A percentile compares a stretch with the other conserved stretches of the same genome.
These are phyloP conservation scores for Metellina segmentata DNA, from an alignment of 2,888 invertebrate species.

Conservation along the genomic window DNA sequence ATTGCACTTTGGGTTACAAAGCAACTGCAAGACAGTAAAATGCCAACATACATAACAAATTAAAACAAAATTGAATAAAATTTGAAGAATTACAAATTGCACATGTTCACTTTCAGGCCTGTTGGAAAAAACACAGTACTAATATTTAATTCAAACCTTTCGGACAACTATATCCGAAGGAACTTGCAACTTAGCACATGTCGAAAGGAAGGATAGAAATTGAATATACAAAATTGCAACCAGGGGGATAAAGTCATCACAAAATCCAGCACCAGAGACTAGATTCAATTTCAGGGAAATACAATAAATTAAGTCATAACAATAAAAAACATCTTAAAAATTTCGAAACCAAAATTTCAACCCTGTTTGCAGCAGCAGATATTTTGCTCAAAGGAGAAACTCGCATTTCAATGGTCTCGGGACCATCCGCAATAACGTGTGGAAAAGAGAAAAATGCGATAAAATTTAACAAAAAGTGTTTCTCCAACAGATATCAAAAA, in stretches of 20 bases:
- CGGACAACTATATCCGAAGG: neutral
- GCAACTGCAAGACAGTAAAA: neutral
- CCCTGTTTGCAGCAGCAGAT: neutral
- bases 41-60: slow-evolving; percentile 12
- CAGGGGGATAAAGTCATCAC: neutral
- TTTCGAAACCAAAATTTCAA: slow-evolving; percentile 12
- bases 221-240: slow-evolving; percentile 12
- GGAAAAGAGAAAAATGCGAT: slow-evolving; percentile 34
- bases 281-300: neutral
- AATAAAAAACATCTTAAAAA: neutral
- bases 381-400: slow-evolving; percentile 65
- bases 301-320: neutral
- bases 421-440: neutral
- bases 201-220: neutral
- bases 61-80: neutral
- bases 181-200: slow-evolving; percentile 7
- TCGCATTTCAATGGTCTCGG: neutral
- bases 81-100: slow-evolving; percentile 11
- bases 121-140: neutral
- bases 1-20: neutral
- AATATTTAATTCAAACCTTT: neutral
- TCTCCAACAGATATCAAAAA: slow-evolving; percentile 86
- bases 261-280: neutral
- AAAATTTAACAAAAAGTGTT: slow-evolving; percentile 78
- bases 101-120: slow-evolving; percentile 26